phyloP scores from a whole-genome alignment of 2,888 invertebrate genomes.

The Acanthosepion esculentum region DNA sequence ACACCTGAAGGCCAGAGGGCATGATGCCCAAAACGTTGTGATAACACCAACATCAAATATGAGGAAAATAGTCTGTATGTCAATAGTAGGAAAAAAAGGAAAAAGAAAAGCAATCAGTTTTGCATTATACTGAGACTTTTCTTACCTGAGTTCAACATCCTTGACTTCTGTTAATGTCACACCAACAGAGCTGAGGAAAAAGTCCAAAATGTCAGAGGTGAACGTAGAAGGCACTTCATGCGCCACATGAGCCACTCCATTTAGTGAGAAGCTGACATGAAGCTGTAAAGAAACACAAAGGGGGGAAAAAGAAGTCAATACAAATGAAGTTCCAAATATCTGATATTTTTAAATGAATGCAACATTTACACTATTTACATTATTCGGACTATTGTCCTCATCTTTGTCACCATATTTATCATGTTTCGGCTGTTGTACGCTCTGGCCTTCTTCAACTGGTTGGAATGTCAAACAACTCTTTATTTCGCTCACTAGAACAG shows the following conservation, averaged over 20 bases:
- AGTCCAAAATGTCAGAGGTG: slow-evolving; percentile 80
- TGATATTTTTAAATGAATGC: background rate
- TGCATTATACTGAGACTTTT: background rate
- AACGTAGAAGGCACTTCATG: slow-evolving; percentile 69
- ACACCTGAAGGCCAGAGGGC: too few species aligned
- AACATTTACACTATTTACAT: too few species aligned
- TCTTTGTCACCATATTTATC: too few species aligned
- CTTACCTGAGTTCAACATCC: slow-evolving; percentile 80
- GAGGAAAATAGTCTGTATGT: too few species aligned
- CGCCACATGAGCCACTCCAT: slow-evolving; percentile 73
- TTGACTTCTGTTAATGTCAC: slow-evolving; percentile 81
- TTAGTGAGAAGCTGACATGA: slow-evolving; percentile 79
- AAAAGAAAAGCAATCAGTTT: background rate
- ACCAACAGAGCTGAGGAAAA: slow-evolving; percentile 81
- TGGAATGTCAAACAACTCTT: too few species aligned
- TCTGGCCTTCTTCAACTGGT: too few species aligned
- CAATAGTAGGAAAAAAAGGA: too few species aligned
- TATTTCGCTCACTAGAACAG: too few species aligned
- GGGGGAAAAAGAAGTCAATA: background rate
- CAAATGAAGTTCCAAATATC: background rate
- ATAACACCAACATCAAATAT: too few species aligned
- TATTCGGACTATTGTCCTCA: too few species aligned
- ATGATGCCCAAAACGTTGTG: too few species aligned
- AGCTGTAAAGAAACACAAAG: slow-evolving; percentile 74
- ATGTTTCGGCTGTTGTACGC: too few species aligned